Evolutionary conservation across 1,140 invertebrate genomes (phyloP), one percentile per base, ranked within the genome.

Genomic region (Drosophila gunungcola): DNA sequence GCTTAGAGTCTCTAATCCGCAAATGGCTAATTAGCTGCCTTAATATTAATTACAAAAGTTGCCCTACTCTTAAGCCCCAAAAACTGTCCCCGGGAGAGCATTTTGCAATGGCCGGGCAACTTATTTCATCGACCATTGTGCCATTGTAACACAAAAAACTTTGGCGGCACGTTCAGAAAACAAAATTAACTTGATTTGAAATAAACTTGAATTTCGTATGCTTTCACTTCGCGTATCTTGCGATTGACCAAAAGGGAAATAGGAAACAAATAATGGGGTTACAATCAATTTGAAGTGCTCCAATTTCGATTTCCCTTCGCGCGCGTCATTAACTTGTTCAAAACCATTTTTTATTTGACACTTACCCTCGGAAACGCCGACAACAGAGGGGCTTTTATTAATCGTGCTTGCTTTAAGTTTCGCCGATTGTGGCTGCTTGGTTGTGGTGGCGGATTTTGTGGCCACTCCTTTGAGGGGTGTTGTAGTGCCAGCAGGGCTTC

Each of bases 21-120:
- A 34, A 78, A 63, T 39, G 82, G 41, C 75, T 79, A 88, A 88
- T 86, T 79, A 88, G 70, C 52, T 25, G 75, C 57, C 81, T 86
- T 88, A 83, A 79, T 88, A 82, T 88, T 83, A 86, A 86, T 86
- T 83, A 86, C 55, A 78, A 86, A 86, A 88, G 61, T 88, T 85
- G 45, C n/a, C 38, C 34, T 56, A 73, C 56, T 57, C 29, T 41
- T 65, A 43, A 83, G 56, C 57, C 29, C 34, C 12, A 65, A 63
- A 82, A 79, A 78, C 60, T 63, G 83, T 64, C 69, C 80, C 83
- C 79, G 13, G 60, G 73, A 78, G 55, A 29, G 25, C 63, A 32
- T 61, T 63, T 77, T 46, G 49, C 29, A 58, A 54, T 61, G 36
- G 41, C 12, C 12, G 16, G 45, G 36, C 6, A 53, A 69, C 63